Evolutionary conservation across 2,888 invertebrate genomes (phyloP).

Genomic region (Pimpla rufipes): DNA sequence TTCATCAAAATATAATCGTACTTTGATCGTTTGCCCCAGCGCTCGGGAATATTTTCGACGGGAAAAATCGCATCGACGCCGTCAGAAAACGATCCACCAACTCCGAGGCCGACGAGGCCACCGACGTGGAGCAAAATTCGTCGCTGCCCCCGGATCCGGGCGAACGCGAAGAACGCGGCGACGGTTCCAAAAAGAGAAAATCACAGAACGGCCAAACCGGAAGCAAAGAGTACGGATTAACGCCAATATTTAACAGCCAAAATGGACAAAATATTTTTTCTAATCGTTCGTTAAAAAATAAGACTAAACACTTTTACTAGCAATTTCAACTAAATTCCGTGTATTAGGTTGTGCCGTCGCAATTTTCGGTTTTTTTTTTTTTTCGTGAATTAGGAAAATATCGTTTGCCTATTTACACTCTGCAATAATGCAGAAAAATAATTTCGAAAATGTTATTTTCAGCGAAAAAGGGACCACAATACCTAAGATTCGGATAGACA

Average conservation of each 20-base stretch:
- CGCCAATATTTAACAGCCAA: neutral
- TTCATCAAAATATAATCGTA: conserved; percentile 22
- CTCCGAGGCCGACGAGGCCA: conserved; percentile 78
- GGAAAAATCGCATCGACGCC: conserved; percentile 64
- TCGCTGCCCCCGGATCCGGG: conserved; percentile 74
- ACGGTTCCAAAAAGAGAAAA: conserved; percentile 41
- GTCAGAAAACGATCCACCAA: conserved; percentile 76
- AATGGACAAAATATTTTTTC: neutral
- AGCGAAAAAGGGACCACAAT: conserved; percentile 59
- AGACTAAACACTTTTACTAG: neutral
- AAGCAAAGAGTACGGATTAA: conserved; percentile 45
- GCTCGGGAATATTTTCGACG: conserved; percentile 58
- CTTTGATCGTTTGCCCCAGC: conserved; percentile 41
- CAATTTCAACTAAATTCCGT: neutral
- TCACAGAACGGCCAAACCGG: neutral
- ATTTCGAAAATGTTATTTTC: conserved; percentile 1
- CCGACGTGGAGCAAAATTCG: conserved; percentile 76
- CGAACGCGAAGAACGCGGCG: conserved; percentile 28
- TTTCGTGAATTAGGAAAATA: conserved; percentile 15
- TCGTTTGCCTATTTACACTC: neutral
- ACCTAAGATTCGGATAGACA: conserved; percentile 68
- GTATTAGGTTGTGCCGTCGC: neutral
- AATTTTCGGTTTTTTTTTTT: neutral
- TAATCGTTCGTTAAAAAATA: neutral
- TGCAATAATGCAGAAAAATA: neutral